Evolutionary conservation across 2,888 invertebrate genomes (phyloP), one percentile per base, ranked within the genome.

Genomic region (Microctonus brassicae): DNA sequence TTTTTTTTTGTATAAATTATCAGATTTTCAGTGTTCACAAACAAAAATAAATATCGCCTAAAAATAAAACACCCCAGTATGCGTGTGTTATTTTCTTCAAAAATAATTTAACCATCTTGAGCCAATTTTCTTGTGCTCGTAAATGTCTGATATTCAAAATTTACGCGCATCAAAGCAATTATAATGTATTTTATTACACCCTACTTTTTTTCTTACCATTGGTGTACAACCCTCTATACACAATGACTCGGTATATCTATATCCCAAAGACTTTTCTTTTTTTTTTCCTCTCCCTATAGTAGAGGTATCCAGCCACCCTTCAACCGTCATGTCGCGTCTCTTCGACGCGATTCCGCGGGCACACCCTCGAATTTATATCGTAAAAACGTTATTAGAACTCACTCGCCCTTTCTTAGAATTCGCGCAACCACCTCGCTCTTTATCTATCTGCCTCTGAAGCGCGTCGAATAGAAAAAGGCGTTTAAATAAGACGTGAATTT

Each of bases 161-260:
- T 87, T 86, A 86, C 81, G 83, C 75, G 75, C 82, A 80, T 82
- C 82, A 79, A 82, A 82, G 85, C 86, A 87, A 87, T 87, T 87
- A 87, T 87, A 87, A 87, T 82, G 80, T 82, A 78, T 86, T 86
- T 86, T 86, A 84, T 86, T 86, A 81, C 78, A 75, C 47, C 33
- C 34, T 55, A 24, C 57, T 24, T 24, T 60, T 77, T 76, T 73
- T 71, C 75, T 75, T 75, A 75, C 20, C 17, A 10, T 10, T 10
- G 52, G 20, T n/a, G 26, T 26, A n/a, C 47, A 61, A 60, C 68
- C 42, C 52, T 63, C 68, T 65, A 60, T 62, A 36, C 26, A 24
- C 5, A 13, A 7, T 17, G 6, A 47, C 17, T 55, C 5, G 2
- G 10, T 26, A 55, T 55, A 55, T 20, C 20, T 53, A 17, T 53